A percentile compares a stretch with the other conserved stretches of the same genome.
Evolutionary conservation across 2,113 vertebrate species (phyloP).

Genomic region (Thalassarche chlororhynchos): DNA sequence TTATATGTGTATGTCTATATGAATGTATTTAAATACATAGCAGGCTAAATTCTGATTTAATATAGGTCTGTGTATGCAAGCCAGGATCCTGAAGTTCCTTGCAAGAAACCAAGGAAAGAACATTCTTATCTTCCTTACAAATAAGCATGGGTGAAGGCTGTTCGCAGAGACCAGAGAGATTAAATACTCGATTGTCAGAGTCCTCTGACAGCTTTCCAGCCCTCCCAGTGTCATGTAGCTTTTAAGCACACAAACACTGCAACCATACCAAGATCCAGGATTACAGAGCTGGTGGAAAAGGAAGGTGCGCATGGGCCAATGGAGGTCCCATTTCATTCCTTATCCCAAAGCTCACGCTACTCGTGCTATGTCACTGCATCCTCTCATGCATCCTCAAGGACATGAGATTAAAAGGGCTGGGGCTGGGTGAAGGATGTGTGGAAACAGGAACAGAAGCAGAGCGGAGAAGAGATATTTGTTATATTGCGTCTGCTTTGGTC

Average conservation of each 20-base stretch:
- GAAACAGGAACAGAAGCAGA: not conserved
- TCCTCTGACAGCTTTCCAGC: not conserved
- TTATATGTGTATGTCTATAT: not conserved
- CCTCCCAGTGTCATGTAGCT: not conserved
- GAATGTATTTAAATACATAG: not conserved
- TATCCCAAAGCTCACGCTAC: not conserved
- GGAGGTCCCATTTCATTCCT: not conserved
- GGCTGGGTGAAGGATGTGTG: not conserved
- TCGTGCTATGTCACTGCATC: fast-evolving
- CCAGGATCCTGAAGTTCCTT: not conserved
- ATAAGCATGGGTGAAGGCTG: not conserved
- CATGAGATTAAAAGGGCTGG: not conserved
- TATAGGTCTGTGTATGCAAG: not conserved
- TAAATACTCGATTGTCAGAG: not conserved
- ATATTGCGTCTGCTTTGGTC: not conserved
- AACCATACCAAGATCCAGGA: not conserved
- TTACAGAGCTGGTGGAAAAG: not conserved
- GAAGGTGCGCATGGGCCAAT: fast-evolving
- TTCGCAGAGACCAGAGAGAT: not conserved
- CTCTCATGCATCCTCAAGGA: not conserved
- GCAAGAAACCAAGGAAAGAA: constrained; percentile 3
- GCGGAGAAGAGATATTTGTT: not conserved
- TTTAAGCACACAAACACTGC: not conserved
- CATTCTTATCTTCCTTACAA: not conserved
- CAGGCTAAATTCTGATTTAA: not conserved